These are phyloP conservation scores for Eristalis tenax DNA, from an alignment of 2,888 invertebrate genomes.

Conservation along the genomic window DNA sequence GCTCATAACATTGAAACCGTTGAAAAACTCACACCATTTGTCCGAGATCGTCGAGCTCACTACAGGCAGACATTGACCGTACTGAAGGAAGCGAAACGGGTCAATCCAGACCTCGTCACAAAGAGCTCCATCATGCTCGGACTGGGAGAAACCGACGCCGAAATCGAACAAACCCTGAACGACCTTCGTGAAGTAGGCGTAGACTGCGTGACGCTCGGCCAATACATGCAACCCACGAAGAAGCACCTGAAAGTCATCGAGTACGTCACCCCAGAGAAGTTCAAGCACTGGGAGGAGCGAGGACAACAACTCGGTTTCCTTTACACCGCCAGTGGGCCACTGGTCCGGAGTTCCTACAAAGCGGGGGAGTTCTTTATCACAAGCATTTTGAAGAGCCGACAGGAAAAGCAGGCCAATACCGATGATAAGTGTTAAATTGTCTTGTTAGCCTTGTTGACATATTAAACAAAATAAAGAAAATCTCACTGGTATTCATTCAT, in stretches of 20 bases:
- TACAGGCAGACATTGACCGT: conserved; percentile 94
- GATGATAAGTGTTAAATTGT: conserved; percentile 41
- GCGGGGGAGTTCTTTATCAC: conserved; percentile 97
- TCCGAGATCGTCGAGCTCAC: conserved; percentile 95
- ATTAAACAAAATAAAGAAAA: conserved; percentile 22
- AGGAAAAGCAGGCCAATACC: conserved; percentile 25
- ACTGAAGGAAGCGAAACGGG: conserved; percentile 89
- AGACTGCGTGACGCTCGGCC: conserved; percentile 97
- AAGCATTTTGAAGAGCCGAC: conserved; percentile 87
- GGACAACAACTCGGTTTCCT: conserved; percentile 94
- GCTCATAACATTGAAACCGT: conserved; percentile 99
- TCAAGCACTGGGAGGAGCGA: conserved; percentile 90
- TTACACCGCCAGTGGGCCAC: conserved; percentile 98
- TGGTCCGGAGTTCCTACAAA: conserved; percentile 97
- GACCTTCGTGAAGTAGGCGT: conserved; percentile 92
- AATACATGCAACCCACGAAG: conserved; percentile 99
- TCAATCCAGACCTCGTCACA: conserved; percentile 92
- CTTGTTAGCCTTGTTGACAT: conserved; percentile 18
- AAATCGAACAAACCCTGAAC: conserved; percentile 92
- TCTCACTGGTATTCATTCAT: conserved; percentile 30
- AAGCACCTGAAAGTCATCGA: conserved; percentile 96
- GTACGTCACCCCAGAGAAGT: conserved; percentile 98
- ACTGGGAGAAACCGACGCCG: conserved; percentile 93
- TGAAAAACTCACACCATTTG: conserved; percentile 92
- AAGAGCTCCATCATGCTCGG: conserved; percentile 99